Conservation (phyloP, 2,888 invertebrate species). For the Junonia oenone region DNA sequence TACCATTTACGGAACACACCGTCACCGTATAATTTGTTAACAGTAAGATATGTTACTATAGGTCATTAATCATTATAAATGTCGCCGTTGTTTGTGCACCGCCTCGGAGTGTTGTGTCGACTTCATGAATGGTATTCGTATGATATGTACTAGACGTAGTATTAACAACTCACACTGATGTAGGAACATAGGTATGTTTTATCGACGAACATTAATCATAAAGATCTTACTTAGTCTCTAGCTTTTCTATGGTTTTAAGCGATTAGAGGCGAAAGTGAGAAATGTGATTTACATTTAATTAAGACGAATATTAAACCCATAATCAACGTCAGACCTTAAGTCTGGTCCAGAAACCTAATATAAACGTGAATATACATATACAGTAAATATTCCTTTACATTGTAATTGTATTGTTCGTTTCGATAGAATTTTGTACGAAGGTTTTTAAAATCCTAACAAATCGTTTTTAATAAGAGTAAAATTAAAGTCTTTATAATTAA, state of each 20-base stretch:
- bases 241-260: constrained; percentile 1
- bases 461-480: not conserved
- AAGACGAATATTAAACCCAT: constrained; percentile 7
- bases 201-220: constrained; percentile 4
- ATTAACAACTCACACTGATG: constrained; percentile 8
- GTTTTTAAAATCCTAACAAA: not conserved
- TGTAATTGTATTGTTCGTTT: constrained; percentile 4
- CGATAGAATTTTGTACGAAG: not conserved
- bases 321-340: constrained; percentile 15
- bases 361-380: constrained; percentile 17
- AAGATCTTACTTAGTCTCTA: constrained; percentile 5
- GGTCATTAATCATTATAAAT: not conserved
- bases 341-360: constrained; percentile 14
- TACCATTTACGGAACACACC: not conserved
- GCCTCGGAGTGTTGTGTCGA: constrained; percentile 7
- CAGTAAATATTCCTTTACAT: constrained; percentile 19
- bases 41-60: not conserved
- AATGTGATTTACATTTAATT: constrained; percentile 6
- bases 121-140: constrained; percentile 10
- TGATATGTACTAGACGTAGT: constrained; percentile 16
- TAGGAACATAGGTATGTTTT: constrained; percentile 9
- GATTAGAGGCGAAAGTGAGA: not conserved
- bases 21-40: not conserved
- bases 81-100: constrained; percentile 18
- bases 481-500: not conserved